Evolutionary conservation across 2,888 invertebrate genomes (phyloP), one percentile per base, ranked within the genome.

Genomic region (Drosophila nigricruria): DNA sequence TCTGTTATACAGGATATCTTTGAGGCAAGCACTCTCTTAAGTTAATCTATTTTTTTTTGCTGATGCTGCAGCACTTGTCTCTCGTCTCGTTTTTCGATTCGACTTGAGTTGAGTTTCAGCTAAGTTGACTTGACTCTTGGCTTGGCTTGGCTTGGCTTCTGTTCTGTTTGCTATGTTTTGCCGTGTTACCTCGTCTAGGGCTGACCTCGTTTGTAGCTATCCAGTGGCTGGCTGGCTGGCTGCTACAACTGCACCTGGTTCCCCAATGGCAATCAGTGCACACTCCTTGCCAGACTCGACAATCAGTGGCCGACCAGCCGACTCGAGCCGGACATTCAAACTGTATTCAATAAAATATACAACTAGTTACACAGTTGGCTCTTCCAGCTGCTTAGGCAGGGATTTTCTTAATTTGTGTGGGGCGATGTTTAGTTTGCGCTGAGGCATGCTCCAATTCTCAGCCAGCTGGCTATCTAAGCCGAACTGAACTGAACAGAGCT

Each of bases 291-390:
- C 62, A 75, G 74, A 73, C 67, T 67, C 62, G 49, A 72, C 66
- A 81, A 83, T 84, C 70, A 71, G 68, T 61, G 67, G 34, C 60
- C 23, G 52, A 20, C 16, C 64, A 63, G 36, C 9, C 25, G 36
- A 23, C 34, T 45, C 27, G 10, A 16, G 38, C 27, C 47, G 16
- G 25, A 42, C 50, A 45, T 47, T 27, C 58, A 38, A 60, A 50
- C 50, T 52, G 52, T 43, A 61, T 59, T 76, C 82, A 84, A 84
- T 87, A 83, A 76, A 83, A 87, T 81, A 67, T 79, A 70, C 70
- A 81, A 77, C 50, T 62, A 57, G 42, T 40, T 65, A 56, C 53
- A 75, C 58, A 62, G 58, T 64, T 30, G 23, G 45, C 53, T 50
- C 25, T 42, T 27, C 45, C 58, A 49, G 18, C 38, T 66, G 54